These are phyloP conservation scores for Trematocara zebra DNA, from an alignment of 2,113 vertebrate genomes.

Conservation along the genomic window DNA sequence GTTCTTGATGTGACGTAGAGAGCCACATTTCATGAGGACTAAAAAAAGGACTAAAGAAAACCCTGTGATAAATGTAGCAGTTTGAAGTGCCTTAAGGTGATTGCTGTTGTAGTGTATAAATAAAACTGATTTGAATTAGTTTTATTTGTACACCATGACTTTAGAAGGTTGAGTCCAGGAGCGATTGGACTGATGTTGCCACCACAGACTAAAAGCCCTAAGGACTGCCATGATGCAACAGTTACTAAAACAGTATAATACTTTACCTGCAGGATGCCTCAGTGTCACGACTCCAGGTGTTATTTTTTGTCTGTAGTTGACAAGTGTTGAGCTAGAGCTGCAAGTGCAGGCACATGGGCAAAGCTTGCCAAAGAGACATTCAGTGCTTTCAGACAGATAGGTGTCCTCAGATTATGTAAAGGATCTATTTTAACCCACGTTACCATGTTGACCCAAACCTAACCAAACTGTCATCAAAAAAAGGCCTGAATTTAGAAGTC, in stretches of 20 bases:
- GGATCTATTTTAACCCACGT: background rate
- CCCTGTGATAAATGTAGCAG: background rate
- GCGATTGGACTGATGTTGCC: background rate
- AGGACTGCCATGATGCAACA: background rate
- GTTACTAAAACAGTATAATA: background rate
- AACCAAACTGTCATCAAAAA: background rate
- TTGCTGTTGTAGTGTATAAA: background rate
- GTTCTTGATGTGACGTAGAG: background rate
- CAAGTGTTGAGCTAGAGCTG: background rate
- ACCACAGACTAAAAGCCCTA: background rate
- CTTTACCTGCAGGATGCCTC: background rate
- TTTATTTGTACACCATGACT: background rate
- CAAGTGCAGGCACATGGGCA: background rate
- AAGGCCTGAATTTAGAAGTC: background rate
- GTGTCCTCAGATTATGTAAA: background rate
- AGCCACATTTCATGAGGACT: background rate
- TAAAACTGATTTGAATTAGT: background rate
- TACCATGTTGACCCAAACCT: background rate
- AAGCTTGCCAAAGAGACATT: background rate
- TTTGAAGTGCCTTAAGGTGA: background rate
- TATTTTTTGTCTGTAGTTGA: background rate
- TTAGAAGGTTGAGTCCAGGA: background rate
- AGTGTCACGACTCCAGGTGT: background rate
- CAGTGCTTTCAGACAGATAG: background rate
- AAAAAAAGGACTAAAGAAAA: background rate